Percentiles rank a stretch among this genome's conserved stretches.
Evolutionary conservation across 1,140 invertebrate species (phyloP).

Genomic region (Centruroides vittatus): DNA sequence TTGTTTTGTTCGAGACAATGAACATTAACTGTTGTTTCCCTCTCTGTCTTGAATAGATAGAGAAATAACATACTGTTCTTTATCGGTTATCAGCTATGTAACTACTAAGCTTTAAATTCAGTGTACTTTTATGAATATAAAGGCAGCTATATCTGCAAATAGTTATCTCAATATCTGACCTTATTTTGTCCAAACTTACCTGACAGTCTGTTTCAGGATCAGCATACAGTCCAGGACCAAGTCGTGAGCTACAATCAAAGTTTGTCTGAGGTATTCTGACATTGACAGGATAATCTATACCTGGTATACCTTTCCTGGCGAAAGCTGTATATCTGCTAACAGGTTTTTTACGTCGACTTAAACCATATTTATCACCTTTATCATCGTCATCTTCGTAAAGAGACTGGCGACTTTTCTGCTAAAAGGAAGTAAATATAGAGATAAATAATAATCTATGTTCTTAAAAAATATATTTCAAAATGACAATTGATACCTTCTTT

Average conservation of each 20-base stretch:
- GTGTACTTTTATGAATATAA: too few relatives aligned
- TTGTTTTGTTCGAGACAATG: too few relatives aligned
- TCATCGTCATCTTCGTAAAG: constrained; percentile 7
- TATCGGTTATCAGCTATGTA: too few relatives aligned
- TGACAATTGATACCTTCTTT: too few relatives aligned
- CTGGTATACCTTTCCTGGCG: constrained; percentile 25
- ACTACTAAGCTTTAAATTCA: too few relatives aligned
- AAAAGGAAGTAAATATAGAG: neutral
- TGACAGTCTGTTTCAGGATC: constrained; percentile 82
- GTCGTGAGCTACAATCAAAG: constrained; percentile 75
- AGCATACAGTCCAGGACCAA: constrained; percentile 74
- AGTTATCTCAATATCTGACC: too few relatives aligned
- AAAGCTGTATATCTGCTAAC: constrained; percentile 10
- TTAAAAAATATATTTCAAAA: neutral
- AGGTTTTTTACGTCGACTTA: neutral
- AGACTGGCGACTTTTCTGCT: neutral
- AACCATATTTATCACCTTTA: neutral
- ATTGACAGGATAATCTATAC: constrained; percentile 30
- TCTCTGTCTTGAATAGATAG: too few relatives aligned
- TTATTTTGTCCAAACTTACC: constrained; percentile 35
- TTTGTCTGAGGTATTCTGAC: constrained; percentile 46
- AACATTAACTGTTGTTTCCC: too few relatives aligned
- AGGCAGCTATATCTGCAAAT: too few relatives aligned
- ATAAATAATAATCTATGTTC: neutral
- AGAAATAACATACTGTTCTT: too few relatives aligned